Percentiles rank a stretch among this genome's conserved stretches.
Evolutionary conservation across 2,797 vertebrate species (phyloP).

Genomic region (Danio aesculapii): DNA sequence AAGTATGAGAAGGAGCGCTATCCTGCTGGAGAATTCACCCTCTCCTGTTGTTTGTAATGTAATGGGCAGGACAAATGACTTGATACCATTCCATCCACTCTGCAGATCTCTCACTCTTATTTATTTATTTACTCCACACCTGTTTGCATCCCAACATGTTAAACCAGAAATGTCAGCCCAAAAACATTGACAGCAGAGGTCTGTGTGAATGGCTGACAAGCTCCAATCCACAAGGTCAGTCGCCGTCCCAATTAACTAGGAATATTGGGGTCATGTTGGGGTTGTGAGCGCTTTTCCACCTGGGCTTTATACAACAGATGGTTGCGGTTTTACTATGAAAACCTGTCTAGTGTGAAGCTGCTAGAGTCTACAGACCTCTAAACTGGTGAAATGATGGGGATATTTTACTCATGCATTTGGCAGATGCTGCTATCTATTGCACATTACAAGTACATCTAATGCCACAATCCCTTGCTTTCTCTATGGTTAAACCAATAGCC

Average conservation of each 20-base stretch:
- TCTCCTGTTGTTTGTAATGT: too few species aligned
- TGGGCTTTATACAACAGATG: background rate
- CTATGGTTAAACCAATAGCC: background rate
- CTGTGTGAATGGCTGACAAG: background rate
- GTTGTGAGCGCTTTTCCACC: background rate
- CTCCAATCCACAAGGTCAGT: background rate
- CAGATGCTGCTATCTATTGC: background rate
- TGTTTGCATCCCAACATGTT: background rate
- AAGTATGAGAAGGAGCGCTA: too few species aligned
- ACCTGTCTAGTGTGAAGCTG: background rate
- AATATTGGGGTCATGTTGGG: background rate
- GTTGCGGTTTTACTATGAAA: background rate
- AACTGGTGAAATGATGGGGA: background rate
- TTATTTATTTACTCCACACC: background rate
- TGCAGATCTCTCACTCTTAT: too few species aligned
- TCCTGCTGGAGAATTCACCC: too few species aligned
- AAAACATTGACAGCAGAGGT: background rate
- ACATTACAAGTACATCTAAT: background rate
- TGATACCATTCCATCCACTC: too few species aligned
- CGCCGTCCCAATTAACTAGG: too few species aligned
- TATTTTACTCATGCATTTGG: background rate
- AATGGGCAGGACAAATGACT: too few species aligned
- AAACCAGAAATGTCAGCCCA: background rate
- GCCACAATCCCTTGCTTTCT: background rate
- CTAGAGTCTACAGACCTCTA: background rate